Evolutionary conservation across 2,888 invertebrate species (phyloP), one percentile per base, ranked within the genome.

Genomic region (Exephanes ischioxanthus): DNA sequence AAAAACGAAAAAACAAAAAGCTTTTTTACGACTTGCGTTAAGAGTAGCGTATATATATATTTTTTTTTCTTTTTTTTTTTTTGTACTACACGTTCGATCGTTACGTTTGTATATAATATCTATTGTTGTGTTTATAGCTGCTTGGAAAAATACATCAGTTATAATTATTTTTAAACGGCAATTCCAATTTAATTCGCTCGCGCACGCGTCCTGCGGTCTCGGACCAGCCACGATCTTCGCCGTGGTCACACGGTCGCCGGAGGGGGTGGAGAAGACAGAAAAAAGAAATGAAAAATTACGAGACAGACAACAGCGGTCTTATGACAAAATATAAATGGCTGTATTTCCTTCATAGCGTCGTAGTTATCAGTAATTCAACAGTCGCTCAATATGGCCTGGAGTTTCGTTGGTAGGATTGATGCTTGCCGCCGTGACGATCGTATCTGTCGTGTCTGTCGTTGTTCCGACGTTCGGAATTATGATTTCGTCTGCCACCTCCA

Each of bases 51-150:
- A 89, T 89, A 88, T 11, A 45, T 48, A 45, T 45, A 2, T 48
- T 48, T 48, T 14, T 16, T 48, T 48, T 1, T 48, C 84, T 88
- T 87, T 85, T 48, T 1, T 48, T 85, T 88, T 87, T 85, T 76
- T 80, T 88, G 90, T 91, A 91, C 91, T 90, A 91, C 89, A 90
- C 89, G 88, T 78, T 90, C 88, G 86, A 88, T 89, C 86, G 87
- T 92, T 91, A 90, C 77, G 91, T 91, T 91, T 92, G 90, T 92
- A 91, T 88, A 91, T 92, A 91, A 90, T 86, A 91, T 89, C 86
- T 86, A 89, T 91, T 91, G 89, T 92, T 91, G 89, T 90, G 90
- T 41, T 85, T 88, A 90, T 76, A 89, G 77, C 87, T 88, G 89
- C 91, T 91, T 90, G 79, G 63, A 79, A 72, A 90, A 91, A 91